phyloP scores from a whole-genome alignment of 64 coral and sea anemone species.

The Platygyra sinensis region DNA sequence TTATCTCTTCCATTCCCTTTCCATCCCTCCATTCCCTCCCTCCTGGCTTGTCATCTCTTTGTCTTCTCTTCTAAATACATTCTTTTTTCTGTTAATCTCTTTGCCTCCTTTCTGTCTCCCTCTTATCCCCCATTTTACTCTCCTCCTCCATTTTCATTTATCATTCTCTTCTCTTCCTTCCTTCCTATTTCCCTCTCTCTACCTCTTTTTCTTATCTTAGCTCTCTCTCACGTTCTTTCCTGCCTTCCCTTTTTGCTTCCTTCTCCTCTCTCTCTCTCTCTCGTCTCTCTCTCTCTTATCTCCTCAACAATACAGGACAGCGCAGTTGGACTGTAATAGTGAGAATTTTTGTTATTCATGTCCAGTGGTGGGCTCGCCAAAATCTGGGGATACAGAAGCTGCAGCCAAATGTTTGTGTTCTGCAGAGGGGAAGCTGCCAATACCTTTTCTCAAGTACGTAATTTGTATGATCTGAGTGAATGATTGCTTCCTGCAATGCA shows the following conservation, averaged over 20 bases:
- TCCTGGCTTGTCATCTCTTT: not conserved
- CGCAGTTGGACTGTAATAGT: not conserved
- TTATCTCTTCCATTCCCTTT: not conserved
- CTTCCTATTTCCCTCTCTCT: not conserved
- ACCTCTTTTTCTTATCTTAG: not conserved
- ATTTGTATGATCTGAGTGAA: no score
- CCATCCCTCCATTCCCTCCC: not conserved
- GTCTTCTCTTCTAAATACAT: not conserved
- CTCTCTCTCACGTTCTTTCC: not conserved
- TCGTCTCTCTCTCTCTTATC: not conserved
- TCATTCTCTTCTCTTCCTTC: not conserved
- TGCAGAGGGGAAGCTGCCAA: slow-evolving; percentile 74
- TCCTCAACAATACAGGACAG: not conserved
- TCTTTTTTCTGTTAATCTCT: not conserved
- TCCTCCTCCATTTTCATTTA: not conserved
- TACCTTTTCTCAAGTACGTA: slow-evolving; percentile 68
- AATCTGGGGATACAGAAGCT: slow-evolving; percentile 67
- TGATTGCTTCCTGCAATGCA: no score
- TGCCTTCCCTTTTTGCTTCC: not conserved
- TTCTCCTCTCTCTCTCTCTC: not conserved
- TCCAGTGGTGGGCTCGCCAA: slow-evolving; percentile 77
- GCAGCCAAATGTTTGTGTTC: slow-evolving; percentile 54
- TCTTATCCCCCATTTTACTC: no score
- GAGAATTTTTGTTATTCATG: not conserved
- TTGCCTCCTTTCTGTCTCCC: not conserved